Base-by-base conservation (phyloP, 2,797 vertebrate species). In the Chelon auratus region DNA sequence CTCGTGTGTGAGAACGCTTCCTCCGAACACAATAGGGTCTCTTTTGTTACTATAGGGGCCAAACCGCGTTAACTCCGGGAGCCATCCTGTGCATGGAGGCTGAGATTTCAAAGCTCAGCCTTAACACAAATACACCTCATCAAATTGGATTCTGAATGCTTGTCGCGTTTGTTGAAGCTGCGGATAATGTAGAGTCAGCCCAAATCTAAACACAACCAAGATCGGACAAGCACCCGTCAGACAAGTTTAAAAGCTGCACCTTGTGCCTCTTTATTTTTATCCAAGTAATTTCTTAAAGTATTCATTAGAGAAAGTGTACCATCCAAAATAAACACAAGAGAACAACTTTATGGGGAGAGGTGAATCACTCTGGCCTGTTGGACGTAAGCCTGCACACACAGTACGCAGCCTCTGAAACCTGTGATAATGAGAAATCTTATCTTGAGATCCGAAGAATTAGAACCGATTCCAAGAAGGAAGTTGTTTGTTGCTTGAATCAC, bases 11-110 rank as follows among this genome's bases (percentile, higher is more conserved):
- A 62, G 72, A 58, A 22, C 5, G 70, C 62, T 80, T 78, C 63
- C 64, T 72, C 55, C 33, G 12, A 45, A 60, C 77, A 62, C 69
- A 80, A 65, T 66, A 62, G 82, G 30, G 30, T 33, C 24, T 33
- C 30, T 33, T 33, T 33, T 33, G 30, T 33, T 33, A 33, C 30
- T 33, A 33, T 8, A 8, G 30, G 30, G 30, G 30, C 5, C 30
- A 33, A 33, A 33, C 7, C 30, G 30, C 30, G 7, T 7, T 33
- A 33, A 33, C 30, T 33, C 30, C 30, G 5, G 30, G 7, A 33
- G 30, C 30, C 30, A 33, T 33, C 30, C 30, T 6, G 30, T 4
- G 24, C 24, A 2, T 26, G 24, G 24, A 26, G 24, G 24, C 24
- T 26, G 24, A 26, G 3, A 26, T 26, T 4, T 26, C 24, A 26